phyloP scores from a whole-genome alignment of 2,888 invertebrate genomes.

The Pterostichus madidus region DNA sequence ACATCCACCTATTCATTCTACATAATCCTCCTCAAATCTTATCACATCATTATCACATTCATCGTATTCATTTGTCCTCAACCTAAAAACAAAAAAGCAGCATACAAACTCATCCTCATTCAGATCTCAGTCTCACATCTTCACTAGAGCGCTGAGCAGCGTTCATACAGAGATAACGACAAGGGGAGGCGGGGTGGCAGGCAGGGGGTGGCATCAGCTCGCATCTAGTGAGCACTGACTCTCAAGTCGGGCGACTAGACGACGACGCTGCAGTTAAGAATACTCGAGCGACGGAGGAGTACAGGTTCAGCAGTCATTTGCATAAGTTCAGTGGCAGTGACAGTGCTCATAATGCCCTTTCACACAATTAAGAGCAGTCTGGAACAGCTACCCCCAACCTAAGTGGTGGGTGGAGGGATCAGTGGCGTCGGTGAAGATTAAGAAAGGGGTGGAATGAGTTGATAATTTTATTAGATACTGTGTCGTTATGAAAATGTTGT shows the following conservation, averaged over 20 bases:
- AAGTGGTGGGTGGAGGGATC: no score
- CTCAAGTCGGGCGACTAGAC: constrained; percentile 10
- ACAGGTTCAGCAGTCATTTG: constrained; percentile 50
- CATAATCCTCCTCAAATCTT: no score
- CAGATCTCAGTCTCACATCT: background rate
- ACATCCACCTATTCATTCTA: no score
- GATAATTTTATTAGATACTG: no score
- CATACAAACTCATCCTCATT: no score
- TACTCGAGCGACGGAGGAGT: constrained; percentile 23
- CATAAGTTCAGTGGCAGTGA: constrained; percentile 54
- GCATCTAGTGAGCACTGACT: constrained; percentile 1
- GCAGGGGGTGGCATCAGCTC: background rate
- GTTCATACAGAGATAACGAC: constrained; percentile 1
- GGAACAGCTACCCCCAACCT: background rate
- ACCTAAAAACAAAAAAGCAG: no score
- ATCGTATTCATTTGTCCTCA: no score
- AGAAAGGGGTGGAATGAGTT: no score
- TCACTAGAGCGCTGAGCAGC: background rate
- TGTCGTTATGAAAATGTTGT: no score
- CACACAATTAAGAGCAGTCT: constrained; percentile 56
- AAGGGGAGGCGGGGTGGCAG: background rate
- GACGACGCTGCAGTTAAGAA: constrained; percentile 41
- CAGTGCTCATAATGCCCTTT: constrained; percentile 52
- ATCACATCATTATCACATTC: no score
- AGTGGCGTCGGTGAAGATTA: no score